Evolutionary conservation across 2,888 invertebrate species (phyloP), one percentile per base, ranked within the genome.

Genomic region (Lithosia quadra): DNA sequence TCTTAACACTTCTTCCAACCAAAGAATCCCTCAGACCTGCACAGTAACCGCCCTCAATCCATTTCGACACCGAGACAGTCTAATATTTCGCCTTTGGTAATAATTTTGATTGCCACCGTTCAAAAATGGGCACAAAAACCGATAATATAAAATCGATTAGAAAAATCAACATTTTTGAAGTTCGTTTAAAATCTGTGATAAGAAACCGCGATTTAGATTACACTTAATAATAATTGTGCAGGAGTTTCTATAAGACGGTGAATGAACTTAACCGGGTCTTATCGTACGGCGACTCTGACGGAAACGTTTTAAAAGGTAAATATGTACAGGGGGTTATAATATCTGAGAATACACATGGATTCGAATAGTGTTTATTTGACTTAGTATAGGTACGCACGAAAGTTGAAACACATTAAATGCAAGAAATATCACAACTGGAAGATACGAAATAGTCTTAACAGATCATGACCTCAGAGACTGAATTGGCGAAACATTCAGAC

Each of bases 241-340:
- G 70, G 58, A 68, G 63, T 68, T 62, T 69, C 77, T 71, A 77
- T 75, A 77, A 76, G 73, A 64, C 79, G 72, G 91, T 91, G 87
- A 91, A 89, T 84, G 90, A 92, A 88, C 91, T 83, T 69, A 77
- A 75, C 81, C 75, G 69, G 71, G 60, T 81, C 84, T 91, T 91
- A 92, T 92, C 91, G 89, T 88, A 59, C 88, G 78, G 68, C 75
- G 85, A 84, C 86, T 80, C 81, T 78, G 56, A 83, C 82, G 86
- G 85, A 88, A 89, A 86, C 71, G 81, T 73, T 76, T 81, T 75
- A 73, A 72, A 84, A 84, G 81, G 82, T 83, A 84, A 87, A 86
- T 85, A 84, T 80, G 79, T 77, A 74, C 64, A 73, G 61, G 63
- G 70, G 67, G 62, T n/a, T n/a, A n/a, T n/a, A n/a, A 69, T 76